Percentiles rank a stretch among this genome's conserved stretches.
Evolutionary conservation across 2,113 vertebrate species (phyloP).

Genomic region (Eleginops maclovinus): DNA sequence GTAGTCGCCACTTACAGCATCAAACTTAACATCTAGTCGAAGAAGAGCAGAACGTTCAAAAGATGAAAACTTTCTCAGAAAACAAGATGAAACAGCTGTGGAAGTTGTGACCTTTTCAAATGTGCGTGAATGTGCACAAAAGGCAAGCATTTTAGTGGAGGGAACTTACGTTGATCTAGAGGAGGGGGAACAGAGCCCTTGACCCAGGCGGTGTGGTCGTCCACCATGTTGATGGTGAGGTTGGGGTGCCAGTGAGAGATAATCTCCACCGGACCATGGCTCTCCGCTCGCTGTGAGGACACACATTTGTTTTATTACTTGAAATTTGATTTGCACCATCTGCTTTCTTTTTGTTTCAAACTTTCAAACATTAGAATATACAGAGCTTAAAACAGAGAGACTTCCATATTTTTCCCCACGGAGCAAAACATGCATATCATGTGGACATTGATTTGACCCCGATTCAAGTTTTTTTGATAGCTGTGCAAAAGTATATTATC

Average conservation of each 20-base stretch:
- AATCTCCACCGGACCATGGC: conserved; percentile 93
- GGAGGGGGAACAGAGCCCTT: conserved; percentile 95
- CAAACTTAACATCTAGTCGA: conserved; percentile 92
- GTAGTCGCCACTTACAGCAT: conserved; percentile 94
- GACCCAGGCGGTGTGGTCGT: conserved; percentile 97
- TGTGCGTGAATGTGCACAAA: background rate
- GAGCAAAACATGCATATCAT: no score
- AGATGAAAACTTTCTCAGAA: no score
- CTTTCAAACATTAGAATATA: no score
- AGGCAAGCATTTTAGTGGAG: background rate
- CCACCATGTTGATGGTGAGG: conserved; percentile 96
- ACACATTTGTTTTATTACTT: conserved; percentile 10
- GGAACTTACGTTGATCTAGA: conserved; percentile 91
- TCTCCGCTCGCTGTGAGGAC: conserved; percentile 89
- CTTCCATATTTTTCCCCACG: no score
- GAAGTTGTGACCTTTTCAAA: background rate
- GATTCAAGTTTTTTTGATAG: no score
- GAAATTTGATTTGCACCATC: no score
- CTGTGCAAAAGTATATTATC: no score
- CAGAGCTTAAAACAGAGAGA: no score
- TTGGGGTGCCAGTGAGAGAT: conserved; percentile 99
- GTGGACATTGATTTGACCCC: no score
- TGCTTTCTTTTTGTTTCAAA: no score
- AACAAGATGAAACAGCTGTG: background rate
- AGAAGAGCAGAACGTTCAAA: background rate